Percentiles rank a stretch among this genome's conserved stretches.
These are phyloP conservation scores for Lithobius niger DNA, from an alignment of 1,140 invertebrate genomes.

Conservation along the genomic window DNA sequence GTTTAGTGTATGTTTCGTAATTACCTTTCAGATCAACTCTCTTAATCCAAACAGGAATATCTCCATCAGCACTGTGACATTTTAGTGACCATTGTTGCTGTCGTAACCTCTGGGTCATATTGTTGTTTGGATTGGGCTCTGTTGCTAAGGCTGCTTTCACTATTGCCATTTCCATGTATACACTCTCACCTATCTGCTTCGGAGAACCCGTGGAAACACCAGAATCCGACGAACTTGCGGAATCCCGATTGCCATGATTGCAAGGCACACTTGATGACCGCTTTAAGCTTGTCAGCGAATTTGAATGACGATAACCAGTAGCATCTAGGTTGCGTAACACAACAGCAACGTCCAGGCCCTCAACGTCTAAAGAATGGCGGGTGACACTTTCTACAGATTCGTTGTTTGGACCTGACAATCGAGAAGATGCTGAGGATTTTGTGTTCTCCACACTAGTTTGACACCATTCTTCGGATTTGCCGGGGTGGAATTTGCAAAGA, in stretches of 20 bases:
- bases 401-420: background rate
- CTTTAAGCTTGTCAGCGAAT: slow-evolving; percentile 41
- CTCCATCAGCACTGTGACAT: no score
- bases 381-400: background rate
- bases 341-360: background rate
- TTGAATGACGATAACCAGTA: slow-evolving; percentile 2
- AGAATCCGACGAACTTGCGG: slow-evolving; percentile 69
- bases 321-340: slow-evolving; percentile 6
- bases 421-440: background rate
- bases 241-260: slow-evolving; percentile 59
- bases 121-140: no score
- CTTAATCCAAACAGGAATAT: no score
- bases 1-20: no score
- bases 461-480: no score
- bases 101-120: no score
- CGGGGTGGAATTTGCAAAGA: no score
- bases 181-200: slow-evolving; percentile 39
- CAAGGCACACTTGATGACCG: slow-evolving; percentile 66
- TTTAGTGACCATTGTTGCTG: no score
- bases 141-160: no score
- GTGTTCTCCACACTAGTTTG: background rate
- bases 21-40: no score
- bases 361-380: background rate
- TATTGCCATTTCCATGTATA: slow-evolving; percentile 4
- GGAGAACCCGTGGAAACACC: slow-evolving; percentile 58